Base-by-base conservation (phyloP, 1,140 invertebrate genomes). In the Tigriopus japonicus region DNA sequence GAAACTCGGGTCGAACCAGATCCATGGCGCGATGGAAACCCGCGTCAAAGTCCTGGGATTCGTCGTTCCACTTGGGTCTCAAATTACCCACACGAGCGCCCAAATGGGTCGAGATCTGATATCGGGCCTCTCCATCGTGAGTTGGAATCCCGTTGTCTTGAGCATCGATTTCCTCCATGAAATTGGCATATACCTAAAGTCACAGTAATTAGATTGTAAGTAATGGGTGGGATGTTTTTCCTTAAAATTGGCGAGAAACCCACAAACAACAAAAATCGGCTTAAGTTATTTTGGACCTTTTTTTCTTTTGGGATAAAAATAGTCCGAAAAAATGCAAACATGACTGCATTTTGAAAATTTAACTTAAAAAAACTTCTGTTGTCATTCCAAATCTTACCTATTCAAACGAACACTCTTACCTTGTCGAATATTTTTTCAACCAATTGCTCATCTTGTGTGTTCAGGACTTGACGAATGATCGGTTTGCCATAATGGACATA, bases 141-240 rank as follows among this genome's bases (percentile, higher is more conserved):
- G 86, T 85, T 0, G 79, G 76, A 17, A 96, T 76, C 17, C 94
- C 94, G 77, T 98, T 98, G 71, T 98, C 95, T 62, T 96, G 86
- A 6, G 82, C 93, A 76, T 98, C 95, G 62, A 98, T 78, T 78
- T 96, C 93, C 75, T 88, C 80, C 17, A 98, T 81, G 62, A 98
- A 87, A 55, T 78, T 78, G 62, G 89, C 81, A 73, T 98, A 98
- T 0, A 98, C n/a, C n/a, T n/a, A n/a, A n/a, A n/a, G n/a, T n/a
- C n/a, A n/a, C n/a, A n/a, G n/a, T n/a, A n/a, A n/a, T n/a, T 17
- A n/a, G n/a, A n/a, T n/a, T n/a, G n/a, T n/a, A n/a, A n/a, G n/a
- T n/a, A n/a, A n/a, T n/a, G n/a, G n/a, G n/a, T n/a, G n/a, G n/a
- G n/a, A n/a, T n/a, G n/a, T n/a, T n/a, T n/a, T n/a, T n/a, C n/a